Base-by-base conservation (phyloP, 2,797 vertebrate genomes). In the Graptemys geographica region DNA sequence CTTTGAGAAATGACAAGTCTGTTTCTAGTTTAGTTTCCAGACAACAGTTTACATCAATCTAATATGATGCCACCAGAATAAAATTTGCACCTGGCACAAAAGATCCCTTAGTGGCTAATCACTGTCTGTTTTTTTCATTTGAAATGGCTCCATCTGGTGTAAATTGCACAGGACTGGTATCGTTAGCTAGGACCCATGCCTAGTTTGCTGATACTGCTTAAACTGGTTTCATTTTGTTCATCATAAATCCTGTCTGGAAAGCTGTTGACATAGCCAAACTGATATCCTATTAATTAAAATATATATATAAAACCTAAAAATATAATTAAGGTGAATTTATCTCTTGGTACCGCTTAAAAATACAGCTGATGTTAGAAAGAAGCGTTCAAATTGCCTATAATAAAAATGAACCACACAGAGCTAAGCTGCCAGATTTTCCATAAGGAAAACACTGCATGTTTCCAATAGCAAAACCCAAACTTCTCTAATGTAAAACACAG, bases 401-500 rank as follows among this genome's bases (percentile, higher is more conserved):
- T 88, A 93, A 83, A 88, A 88, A 87, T 23, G 84, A 95, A 59
- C 81, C 86, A 84, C 83, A 90, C 28, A 79, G 53, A 91, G 85
- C 78, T 19, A 76, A 76, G 16, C 31, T 87, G 87, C 83, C 82
- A 93, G 76, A 57, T 87, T 85, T 95, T 82, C 94, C 90, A 80
- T 78, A 80, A 56, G 86, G 90, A 87, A 94, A 96, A 74, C 81
- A 78, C 79, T 82, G 62, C 27, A 44, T 18, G 74, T 90, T 95
- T 95, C 96, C 86, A 96, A 94, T 7, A 92, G 95, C 91, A 95
- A 96, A 90, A 9, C 87, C 79, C 89, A 94, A 90, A 84, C 47
- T 90, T 79, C 79, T 91, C 84, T 95, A 91, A 96, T 90, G 91
- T 82, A 85, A 94, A 95, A 96, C 88, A 90, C 90, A 96, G 92